These are phyloP conservation scores for Ceratosolen fusciceps DNA, from an alignment of 1,140 invertebrate genomes.

Conservation along the genomic window DNA sequence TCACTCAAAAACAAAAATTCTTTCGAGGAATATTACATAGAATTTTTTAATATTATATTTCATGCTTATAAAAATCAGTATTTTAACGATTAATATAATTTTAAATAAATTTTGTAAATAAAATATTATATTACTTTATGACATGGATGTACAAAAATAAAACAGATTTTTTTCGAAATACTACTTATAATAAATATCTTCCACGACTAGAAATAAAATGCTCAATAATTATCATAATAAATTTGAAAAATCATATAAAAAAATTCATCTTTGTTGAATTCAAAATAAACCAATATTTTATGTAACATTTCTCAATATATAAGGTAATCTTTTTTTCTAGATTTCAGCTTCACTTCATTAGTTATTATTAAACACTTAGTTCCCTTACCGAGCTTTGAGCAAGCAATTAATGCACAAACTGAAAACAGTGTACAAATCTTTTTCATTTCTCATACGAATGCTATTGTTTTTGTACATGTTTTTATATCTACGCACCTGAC, in stretches of 20 bases:
- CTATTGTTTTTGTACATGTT: conserved; percentile 2
- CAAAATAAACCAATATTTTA: background rate
- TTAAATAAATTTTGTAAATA: no score
- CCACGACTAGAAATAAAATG: background rate
- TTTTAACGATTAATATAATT: no score
- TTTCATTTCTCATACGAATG: background rate
- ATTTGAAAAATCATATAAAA: no score
- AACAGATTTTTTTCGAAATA: no score
- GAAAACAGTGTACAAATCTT: background rate
- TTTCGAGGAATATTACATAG: background rate
- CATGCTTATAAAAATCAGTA: no score
- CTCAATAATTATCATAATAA: background rate
- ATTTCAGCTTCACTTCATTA: background rate
- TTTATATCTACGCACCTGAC: background rate
- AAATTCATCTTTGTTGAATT: no score
- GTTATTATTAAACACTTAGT: background rate
- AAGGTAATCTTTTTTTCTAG: background rate
- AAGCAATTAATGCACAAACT: background rate
- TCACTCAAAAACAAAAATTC: background rate
- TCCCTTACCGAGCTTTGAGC: background rate
- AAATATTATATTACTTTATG: no score
- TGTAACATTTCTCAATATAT: conserved; percentile 4
- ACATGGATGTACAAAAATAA: no score
- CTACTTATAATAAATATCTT: no score
- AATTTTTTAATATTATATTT: no score